phyloP scores from a whole-genome alignment of 2,888 invertebrate species.

The Yponomeuta evonymella region DNA sequence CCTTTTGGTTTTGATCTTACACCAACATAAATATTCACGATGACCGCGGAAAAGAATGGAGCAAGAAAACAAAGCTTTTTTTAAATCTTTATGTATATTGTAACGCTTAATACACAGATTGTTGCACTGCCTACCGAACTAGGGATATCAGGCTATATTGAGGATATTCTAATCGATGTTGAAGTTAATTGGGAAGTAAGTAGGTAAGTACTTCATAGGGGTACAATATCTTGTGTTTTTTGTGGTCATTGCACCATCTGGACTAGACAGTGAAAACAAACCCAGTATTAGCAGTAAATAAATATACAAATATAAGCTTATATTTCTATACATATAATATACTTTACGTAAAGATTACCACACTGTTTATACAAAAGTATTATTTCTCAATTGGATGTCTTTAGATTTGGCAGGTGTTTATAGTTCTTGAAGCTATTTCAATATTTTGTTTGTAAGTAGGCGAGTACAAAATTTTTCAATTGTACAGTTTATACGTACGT shows the following conservation, averaged over 20 bases:
- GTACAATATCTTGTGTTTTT: neutral
- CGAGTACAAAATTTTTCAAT: neutral
- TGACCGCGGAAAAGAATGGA: too few relatives aligned
- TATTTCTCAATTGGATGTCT: neutral
- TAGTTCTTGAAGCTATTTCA: neutral
- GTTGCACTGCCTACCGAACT: too few relatives aligned
- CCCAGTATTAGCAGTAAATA: slow-evolving; percentile 28
- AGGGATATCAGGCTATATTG: too few relatives aligned
- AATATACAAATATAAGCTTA: slow-evolving; percentile 18
- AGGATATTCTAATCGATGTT: too few relatives aligned
- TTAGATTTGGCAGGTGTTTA: slow-evolving; percentile 16
- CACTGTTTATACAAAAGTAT: slow-evolving; percentile 14
- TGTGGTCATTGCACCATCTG: slow-evolving; percentile 35
- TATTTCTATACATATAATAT: slow-evolving; percentile 18
- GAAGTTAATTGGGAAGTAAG: too few relatives aligned
- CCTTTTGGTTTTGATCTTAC: too few relatives aligned
- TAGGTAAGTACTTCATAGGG: too few relatives aligned
- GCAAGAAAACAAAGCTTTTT: too few relatives aligned
- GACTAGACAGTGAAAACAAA: slow-evolving; percentile 41
- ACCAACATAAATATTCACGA: too few relatives aligned
- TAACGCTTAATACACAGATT: too few relatives aligned
- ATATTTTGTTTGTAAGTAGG: neutral
- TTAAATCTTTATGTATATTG: too few relatives aligned
- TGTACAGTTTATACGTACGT: neutral
- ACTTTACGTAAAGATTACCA: slow-evolving; percentile 15